Base-by-base conservation (phyloP, 1,140 invertebrate genomes). In the Cherax destructor region DNA sequence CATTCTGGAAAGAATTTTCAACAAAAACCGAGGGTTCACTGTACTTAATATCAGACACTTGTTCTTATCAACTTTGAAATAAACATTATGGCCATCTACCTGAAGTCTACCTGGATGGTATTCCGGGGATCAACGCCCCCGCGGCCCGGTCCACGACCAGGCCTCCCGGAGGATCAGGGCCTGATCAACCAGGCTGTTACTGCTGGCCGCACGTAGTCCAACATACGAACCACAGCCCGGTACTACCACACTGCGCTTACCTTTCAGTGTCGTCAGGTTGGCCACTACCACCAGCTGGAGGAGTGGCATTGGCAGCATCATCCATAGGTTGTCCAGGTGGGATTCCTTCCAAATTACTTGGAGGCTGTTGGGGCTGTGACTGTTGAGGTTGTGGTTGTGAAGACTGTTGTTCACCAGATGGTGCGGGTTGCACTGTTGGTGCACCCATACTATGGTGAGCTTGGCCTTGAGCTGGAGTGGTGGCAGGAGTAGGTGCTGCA, bases 261-360 rank as follows among this genome's bases (percentile, higher is more conserved):
- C 91, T 92, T 84, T 92, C 91, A 56, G 77, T 47, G n/a, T 92
- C 91, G 11, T 92, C 91, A 49, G 80, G 86, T 49, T 81, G 78
- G 24, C 77, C 79, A 50, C 65, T 50, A 56, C 24, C 47, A 13
- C 83, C 65, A 16, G 91, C 86, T 18, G 85, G 91, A 69, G 91
- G 81, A 21, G 91, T 88, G 72, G 86, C 86, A 47, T 84, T 92
- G 85, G 90, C 52, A 49, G 91, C 91, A 30, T 92, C 91, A 21
- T 88, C 86, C 72, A 30, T 76, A 7, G 86, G 91, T 56, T 84
- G 80, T 24, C 41, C 86, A 11, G 24, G 41, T 65, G 91, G 85
- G 50, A 92, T 88, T 41, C 86, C 91, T 56, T 92, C 91, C 59
- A 92, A 56, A 50, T 88, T 92, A 30, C 72, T 85, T n/a, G 85